These are phyloP conservation scores for Zaprionus ghesquierei DNA, from an alignment of 1,140 invertebrate species.

Conservation along the genomic window DNA sequence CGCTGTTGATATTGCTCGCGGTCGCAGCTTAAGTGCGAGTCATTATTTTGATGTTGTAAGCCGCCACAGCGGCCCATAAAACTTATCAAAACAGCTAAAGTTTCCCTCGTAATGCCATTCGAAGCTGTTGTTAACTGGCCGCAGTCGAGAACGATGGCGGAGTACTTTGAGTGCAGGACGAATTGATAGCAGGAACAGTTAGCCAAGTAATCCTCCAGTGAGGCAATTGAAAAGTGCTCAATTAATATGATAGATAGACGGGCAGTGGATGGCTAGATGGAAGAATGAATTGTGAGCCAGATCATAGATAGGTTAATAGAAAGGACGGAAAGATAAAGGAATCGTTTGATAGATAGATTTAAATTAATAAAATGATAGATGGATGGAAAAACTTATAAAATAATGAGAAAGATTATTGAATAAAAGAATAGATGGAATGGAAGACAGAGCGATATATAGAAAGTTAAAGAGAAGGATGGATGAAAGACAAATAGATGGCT, in stretches of 20 bases:
- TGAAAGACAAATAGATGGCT: not conserved
- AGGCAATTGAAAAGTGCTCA: not conserved
- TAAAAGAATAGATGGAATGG: too few relatives aligned
- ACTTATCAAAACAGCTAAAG: slow-evolving; percentile 57
- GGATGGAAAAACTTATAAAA: not conserved
- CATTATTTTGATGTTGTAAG: slow-evolving; percentile 61
- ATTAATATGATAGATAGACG: not conserved
- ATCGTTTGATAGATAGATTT: not conserved
- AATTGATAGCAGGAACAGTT: not conserved
- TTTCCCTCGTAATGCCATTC: slow-evolving; percentile 24
- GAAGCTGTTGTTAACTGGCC: slow-evolving; percentile 8
- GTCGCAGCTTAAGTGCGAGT: slow-evolving; percentile 56
- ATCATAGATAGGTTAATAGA: not conserved
- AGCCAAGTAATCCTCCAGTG: not conserved
- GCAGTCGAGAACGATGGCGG: not conserved
- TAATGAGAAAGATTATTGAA: too few relatives aligned
- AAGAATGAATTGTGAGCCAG: not conserved
- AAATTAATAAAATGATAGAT: not conserved
- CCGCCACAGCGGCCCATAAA: slow-evolving; percentile 45
- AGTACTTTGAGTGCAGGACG: not conserved
- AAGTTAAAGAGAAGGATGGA: not conserved
- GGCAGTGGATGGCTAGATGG: not conserved
- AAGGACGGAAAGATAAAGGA: too few relatives aligned
- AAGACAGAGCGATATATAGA: not conserved
- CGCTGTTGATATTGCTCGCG: slow-evolving; percentile 14